Evolutionary conservation across 2,797 vertebrate species (phyloP).

Genomic region (Graptemys geographica): DNA sequence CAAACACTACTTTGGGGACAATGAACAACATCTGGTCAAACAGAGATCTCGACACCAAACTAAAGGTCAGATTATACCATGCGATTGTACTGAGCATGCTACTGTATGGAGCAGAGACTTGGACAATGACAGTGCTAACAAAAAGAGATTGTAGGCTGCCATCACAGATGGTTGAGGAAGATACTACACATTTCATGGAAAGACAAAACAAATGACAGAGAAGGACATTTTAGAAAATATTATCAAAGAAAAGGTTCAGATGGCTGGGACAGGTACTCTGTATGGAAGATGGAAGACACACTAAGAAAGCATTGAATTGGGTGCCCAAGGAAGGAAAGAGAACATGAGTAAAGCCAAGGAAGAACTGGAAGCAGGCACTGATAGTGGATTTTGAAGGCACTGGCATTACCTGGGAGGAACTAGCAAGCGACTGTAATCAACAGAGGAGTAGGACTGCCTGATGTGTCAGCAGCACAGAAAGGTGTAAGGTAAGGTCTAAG

Average conservation of each 20-base stretch:
- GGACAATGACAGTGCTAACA: not conserved
- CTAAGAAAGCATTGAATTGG: not conserved
- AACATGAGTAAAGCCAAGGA: not conserved
- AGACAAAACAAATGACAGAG: not conserved
- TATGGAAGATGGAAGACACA: not conserved
- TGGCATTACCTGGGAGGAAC: not conserved
- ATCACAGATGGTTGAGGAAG: not conserved
- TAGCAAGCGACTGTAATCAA: not conserved
- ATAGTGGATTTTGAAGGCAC: not conserved
- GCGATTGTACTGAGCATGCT: not conserved
- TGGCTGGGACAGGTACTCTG: not conserved
- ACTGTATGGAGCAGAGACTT: not conserved
- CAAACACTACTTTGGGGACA: not conserved
- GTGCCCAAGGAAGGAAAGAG: not conserved
- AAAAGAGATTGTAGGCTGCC: not conserved
- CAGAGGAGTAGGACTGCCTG: not conserved
- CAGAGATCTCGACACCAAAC: not conserved
- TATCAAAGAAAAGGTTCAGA: not conserved
- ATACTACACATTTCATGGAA: not conserved
- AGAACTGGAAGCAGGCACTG: not conserved
- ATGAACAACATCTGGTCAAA: not conserved
- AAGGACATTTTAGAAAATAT: not conserved
- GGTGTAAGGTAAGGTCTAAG: not conserved
- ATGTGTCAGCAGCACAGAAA: not conserved
- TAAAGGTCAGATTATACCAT: not conserved